These are phyloP conservation scores for Amphiprion percula DNA, from an alignment of 2,113 vertebrate species.

Conservation along the genomic window DNA sequence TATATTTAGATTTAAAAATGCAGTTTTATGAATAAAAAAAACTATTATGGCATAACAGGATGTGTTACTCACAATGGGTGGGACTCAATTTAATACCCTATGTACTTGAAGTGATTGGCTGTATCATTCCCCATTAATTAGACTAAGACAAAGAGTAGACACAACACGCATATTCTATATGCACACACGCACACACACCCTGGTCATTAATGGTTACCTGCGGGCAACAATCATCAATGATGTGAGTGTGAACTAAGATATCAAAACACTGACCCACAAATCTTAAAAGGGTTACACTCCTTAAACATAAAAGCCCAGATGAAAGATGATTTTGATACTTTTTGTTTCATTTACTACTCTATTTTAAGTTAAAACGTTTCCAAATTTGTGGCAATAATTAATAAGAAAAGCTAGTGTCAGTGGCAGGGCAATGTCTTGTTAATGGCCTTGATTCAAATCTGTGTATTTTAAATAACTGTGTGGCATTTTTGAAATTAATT, in stretches of 20 bases:
- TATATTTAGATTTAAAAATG: slow-evolving; percentile 7
- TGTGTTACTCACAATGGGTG: slow-evolving; percentile 2
- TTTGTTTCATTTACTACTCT: background rate
- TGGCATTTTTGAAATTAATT: background rate
- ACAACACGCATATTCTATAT: slow-evolving; percentile 42
- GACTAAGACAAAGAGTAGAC: slow-evolving; percentile 77
- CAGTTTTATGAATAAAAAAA: background rate
- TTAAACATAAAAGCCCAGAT: slow-evolving; percentile 77
- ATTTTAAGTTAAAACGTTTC: background rate
- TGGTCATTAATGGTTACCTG: slow-evolving; percentile 86
- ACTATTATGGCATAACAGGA: background rate
- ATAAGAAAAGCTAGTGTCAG: background rate
- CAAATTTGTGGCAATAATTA: background rate
- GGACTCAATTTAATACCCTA: slow-evolving; percentile 9
- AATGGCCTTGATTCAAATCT: background rate
- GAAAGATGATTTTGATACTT: slow-evolving; percentile 68
- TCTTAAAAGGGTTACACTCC: slow-evolving; percentile 57
- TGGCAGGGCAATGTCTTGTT: background rate
- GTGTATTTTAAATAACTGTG: background rate
- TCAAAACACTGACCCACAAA: slow-evolving; percentile 73
- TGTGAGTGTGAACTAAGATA: slow-evolving; percentile 76
- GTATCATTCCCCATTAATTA: slow-evolving; percentile 91
- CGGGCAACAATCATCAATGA: slow-evolving; percentile 86
- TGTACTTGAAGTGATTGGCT: slow-evolving; percentile 70
- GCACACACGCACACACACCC: slow-evolving; percentile 57